Conservation (phyloP, 2,113 vertebrate species). For the Monopterus albus region DNA sequence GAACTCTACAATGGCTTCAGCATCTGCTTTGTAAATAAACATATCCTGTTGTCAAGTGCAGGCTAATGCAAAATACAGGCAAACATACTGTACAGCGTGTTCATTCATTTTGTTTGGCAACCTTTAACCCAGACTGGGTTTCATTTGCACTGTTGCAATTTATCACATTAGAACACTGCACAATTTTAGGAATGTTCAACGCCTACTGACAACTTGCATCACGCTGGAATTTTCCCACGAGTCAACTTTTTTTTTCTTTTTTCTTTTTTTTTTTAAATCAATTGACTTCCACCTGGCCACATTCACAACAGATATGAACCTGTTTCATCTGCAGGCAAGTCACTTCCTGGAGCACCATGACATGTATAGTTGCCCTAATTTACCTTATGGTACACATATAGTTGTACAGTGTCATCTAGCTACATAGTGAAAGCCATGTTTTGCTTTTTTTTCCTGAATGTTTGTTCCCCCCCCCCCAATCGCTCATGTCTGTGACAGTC, state of each 20-base stretch:
- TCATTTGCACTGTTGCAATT: constrained; percentile 23
- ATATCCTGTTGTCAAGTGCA: constrained; percentile 36
- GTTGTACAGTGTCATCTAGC: constrained; percentile 70
- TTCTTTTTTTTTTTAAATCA: no score
- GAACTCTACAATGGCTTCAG: constrained; percentile 10
- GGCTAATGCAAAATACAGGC: constrained; percentile 48
- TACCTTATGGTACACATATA: constrained; percentile 71
- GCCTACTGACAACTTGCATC: constrained; percentile 42
- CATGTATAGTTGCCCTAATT: constrained; percentile 56
- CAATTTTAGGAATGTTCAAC: constrained; percentile 24
- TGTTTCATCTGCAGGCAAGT: constrained; percentile 62
- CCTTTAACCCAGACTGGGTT: constrained; percentile 9
- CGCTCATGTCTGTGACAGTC: constrained; percentile 50
- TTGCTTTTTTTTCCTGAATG: constrained; percentile 58
- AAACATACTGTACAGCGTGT: constrained; percentile 24
- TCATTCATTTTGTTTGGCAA: constrained; percentile 10
- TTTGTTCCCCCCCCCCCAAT: constrained; percentile 5
- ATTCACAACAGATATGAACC: constrained; percentile 44
- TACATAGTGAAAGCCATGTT: constrained; percentile 67
- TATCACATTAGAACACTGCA: constrained; percentile 41
- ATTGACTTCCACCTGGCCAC: constrained; percentile 5
- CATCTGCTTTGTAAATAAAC: constrained; percentile 42
- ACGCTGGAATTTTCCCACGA: constrained; percentile 23
- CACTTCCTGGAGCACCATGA: constrained; percentile 64
- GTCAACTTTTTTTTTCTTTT: no score